A percentile compares a stretch with the other conserved stretches of the same genome.
Conservation (phyloP, 2,797 vertebrate genomes). For the Thalassophryne amazonica region DNA sequence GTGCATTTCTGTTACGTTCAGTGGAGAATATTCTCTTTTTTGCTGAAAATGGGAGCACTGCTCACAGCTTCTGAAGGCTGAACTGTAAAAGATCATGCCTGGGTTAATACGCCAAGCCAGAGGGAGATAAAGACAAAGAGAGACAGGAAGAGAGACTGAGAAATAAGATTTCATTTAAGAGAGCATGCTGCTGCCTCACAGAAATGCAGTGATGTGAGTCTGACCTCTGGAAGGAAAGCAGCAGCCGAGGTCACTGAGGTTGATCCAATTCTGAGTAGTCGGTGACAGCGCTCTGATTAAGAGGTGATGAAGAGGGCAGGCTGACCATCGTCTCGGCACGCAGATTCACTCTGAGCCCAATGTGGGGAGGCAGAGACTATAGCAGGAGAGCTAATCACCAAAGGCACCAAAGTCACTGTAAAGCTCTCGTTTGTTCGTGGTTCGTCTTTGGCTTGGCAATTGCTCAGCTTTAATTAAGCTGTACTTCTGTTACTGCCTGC, state of each 20-base stretch:
- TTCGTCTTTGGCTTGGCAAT: constrained; percentile 3
- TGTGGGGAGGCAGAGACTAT: constrained; percentile 4
- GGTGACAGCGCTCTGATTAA: constrained; percentile 65
- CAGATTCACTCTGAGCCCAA: constrained; percentile 17
- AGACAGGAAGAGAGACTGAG: constrained; percentile 41
- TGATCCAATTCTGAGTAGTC: constrained; percentile 63
- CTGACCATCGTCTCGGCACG: constrained; percentile 38
- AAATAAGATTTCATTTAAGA: constrained; percentile 61
- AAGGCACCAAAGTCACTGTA: background rate
- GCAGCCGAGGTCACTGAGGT: constrained; percentile 57
- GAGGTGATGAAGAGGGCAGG: constrained; percentile 60
- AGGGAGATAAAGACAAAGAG: constrained; percentile 58
- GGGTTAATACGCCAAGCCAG: constrained; percentile 56
- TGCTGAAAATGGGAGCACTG: constrained; percentile 19
- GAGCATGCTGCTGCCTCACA: constrained; percentile 26
- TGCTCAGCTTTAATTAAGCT: constrained; percentile 52
- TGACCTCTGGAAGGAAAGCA: constrained; percentile 59
- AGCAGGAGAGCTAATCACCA: constrained; percentile 15
- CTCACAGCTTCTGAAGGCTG: constrained; percentile 20
- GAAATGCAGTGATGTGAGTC: constrained; percentile 47
- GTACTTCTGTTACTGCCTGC: constrained; percentile 12
- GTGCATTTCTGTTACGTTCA: no score
- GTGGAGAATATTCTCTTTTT: constrained; percentile 4
- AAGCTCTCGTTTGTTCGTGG: background rate
- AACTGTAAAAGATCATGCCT: constrained; percentile 40